Evolutionary conservation across 1,140 invertebrate genomes (phyloP).

Genomic region (Drosophila tropicalis): DNA sequence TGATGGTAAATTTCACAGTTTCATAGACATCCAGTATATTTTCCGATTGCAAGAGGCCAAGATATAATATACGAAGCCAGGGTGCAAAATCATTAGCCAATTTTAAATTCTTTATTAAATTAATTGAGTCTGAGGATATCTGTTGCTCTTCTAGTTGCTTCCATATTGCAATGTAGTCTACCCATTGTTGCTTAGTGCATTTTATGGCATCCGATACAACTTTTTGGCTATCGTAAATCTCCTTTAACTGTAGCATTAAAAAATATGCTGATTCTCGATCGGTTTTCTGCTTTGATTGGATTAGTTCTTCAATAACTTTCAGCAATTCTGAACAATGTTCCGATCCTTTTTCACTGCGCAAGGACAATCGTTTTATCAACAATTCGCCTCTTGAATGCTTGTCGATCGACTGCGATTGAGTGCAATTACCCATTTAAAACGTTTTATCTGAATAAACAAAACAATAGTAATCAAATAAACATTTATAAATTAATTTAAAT

Average conservation of each 20-base stretch:
- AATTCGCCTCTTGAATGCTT: no score
- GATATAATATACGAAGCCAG: constrained; percentile 83
- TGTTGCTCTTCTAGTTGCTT: constrained; percentile 86
- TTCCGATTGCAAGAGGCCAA: constrained; percentile 82
- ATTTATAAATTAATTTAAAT: no score
- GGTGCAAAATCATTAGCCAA: constrained; percentile 43
- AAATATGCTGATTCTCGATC: constrained; percentile 56
- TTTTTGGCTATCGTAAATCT: constrained; percentile 1
- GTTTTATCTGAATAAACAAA: no score
- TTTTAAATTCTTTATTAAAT: constrained; percentile 83
- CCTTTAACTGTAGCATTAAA: constrained; percentile 52
- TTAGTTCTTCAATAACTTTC: constrained; percentile 30
- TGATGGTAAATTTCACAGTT: constrained; percentile 73
- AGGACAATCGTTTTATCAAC: no score
- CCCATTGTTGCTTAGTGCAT: constrained; percentile 52
- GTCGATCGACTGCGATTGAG: no score
- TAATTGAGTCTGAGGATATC: constrained; percentile 84
- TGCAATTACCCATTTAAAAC: no score
- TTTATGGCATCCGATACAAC: not conserved
- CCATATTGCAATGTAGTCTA: constrained; percentile 75
- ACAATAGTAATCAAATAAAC: no score
- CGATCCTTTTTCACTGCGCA: not conserved
- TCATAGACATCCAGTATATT: constrained; percentile 83
- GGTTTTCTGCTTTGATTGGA: constrained; percentile 54
- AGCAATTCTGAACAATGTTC: constrained; percentile 38